Evolutionary conservation across 1,140 invertebrate genomes (phyloP).

Genomic region (Sitodiplosis mosellana): DNA sequence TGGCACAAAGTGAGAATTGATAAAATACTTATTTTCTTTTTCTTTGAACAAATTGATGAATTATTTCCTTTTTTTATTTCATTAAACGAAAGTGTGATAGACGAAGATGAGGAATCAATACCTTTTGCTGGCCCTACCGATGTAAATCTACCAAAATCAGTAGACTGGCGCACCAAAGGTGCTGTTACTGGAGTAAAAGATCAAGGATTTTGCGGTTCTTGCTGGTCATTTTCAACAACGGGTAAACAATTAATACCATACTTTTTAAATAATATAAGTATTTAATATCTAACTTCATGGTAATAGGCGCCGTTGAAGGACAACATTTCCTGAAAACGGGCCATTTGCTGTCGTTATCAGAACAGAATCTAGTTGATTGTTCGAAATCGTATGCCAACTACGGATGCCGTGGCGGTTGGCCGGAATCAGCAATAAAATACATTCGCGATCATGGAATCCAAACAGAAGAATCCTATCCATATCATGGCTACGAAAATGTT

Average conservation of each 20-base stretch:
- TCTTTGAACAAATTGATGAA: too few relatives aligned
- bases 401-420: constrained; percentile 40
- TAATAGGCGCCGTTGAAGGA: constrained; percentile 40
- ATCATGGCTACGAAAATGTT: constrained; percentile 59
- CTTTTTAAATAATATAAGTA: constrained; percentile 33
- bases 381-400: constrained; percentile 27
- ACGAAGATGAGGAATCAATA: too few relatives aligned
- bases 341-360: constrained; percentile 34
- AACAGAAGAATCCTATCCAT: constrained; percentile 77
- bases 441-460: constrained; percentile 33
- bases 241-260: constrained; percentile 43
- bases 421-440: too few relatives aligned
- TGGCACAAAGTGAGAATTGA: too few relatives aligned
- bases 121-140: too few relatives aligned
- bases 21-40: too few relatives aligned
- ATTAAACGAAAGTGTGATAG: too few relatives aligned
- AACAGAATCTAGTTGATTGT: constrained; percentile 31
- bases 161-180: constrained; percentile 42
- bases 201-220: constrained; percentile 1
- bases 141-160: constrained; percentile 15
- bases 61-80: too few relatives aligned
- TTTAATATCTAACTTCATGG: background rate
- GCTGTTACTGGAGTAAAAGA: constrained; percentile 36
- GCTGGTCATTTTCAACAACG: constrained; percentile 2
- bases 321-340: constrained; percentile 44